These are phyloP conservation scores for Trichogramma pretiosum DNA, from an alignment of 1,140 invertebrate genomes.

Conservation along the genomic window DNA sequence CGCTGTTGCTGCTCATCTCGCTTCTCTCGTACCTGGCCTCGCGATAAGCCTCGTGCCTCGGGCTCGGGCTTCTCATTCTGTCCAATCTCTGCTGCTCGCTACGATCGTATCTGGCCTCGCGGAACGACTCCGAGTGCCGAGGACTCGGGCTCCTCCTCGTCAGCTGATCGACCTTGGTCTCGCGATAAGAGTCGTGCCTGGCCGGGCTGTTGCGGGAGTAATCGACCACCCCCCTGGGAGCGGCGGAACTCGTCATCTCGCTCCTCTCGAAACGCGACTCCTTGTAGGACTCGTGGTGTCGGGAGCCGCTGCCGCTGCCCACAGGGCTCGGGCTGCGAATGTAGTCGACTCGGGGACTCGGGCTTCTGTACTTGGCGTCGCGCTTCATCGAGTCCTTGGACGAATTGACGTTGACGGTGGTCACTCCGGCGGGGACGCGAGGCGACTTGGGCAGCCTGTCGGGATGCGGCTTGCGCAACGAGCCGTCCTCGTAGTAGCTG, in stretches of 20 bases:
- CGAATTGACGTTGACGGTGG: slow-evolving; percentile 15
- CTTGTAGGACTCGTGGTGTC: no score
- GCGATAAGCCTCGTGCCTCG: no score
- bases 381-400: neutral
- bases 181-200: neutral
- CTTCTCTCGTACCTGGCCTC: neutral
- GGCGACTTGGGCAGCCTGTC: slow-evolving; percentile 35
- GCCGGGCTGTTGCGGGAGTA: neutral
- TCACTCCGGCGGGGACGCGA: slow-evolving; percentile 21
- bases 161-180: neutral
- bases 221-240: no score
- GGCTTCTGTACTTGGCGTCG: neutral
- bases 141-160: neutral
- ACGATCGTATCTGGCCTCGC: no score
- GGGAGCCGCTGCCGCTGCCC: no score
- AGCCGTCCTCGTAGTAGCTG: slow-evolving; percentile 26
- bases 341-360: no score
- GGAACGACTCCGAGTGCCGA: no score
- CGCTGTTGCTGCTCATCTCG: neutral
- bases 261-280: no score
- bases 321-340: no score
- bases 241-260: no score
- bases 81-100: neutral
- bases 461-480: slow-evolving; percentile 25
- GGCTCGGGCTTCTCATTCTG: no score